phyloP scores from a whole-genome alignment of 2,888 invertebrate species.

The Thereva nobilitata region DNA sequence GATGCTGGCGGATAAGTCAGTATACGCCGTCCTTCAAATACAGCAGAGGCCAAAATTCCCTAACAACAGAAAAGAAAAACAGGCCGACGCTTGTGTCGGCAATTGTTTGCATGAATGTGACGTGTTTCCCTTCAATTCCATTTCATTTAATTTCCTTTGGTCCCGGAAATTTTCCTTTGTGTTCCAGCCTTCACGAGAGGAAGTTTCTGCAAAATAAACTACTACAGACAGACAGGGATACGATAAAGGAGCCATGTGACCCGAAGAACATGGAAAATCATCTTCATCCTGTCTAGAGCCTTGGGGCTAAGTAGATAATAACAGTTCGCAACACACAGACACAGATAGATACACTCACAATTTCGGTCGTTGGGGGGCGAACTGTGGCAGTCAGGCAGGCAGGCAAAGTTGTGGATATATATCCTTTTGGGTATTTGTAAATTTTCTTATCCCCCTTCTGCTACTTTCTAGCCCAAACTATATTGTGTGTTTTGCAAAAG shows the following conservation, averaged over 20 bases:
- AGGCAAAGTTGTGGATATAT: neutral
- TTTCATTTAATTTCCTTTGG: slow-evolving; percentile 29
- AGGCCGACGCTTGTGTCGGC: slow-evolving; percentile 20
- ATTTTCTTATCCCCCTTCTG: slow-evolving; percentile 11
- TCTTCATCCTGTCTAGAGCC: slow-evolving; percentile 22
- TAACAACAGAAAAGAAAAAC: too few species aligned
- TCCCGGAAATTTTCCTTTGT: slow-evolving; percentile 1
- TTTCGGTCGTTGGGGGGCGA: neutral
- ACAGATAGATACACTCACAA: slow-evolving; percentile 3
- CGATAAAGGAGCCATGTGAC: slow-evolving; percentile 8
- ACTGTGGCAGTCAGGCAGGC: neutral
- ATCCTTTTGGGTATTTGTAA: slow-evolving; percentile 21
- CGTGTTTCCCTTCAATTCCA: slow-evolving; percentile 26
- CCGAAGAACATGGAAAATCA: slow-evolving; percentile 19
- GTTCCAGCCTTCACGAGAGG: slow-evolving; percentile 1
- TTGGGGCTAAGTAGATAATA: slow-evolving; percentile 34
- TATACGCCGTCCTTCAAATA: neutral
- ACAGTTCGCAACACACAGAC: slow-evolving; percentile 20
- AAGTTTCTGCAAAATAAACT: slow-evolving; percentile 15
- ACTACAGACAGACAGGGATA: neutral
- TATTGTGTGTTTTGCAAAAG: slow-evolving; percentile 31
- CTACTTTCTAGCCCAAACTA: slow-evolving; percentile 6
- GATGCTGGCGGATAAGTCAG: slow-evolving; percentile 6
- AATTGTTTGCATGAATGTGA: slow-evolving; percentile 32
- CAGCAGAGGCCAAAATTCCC: neutral